These are phyloP conservation scores for Spinus olivaceus DNA, from an alignment of 2,797 vertebrate species.

Conservation along the genomic window DNA sequence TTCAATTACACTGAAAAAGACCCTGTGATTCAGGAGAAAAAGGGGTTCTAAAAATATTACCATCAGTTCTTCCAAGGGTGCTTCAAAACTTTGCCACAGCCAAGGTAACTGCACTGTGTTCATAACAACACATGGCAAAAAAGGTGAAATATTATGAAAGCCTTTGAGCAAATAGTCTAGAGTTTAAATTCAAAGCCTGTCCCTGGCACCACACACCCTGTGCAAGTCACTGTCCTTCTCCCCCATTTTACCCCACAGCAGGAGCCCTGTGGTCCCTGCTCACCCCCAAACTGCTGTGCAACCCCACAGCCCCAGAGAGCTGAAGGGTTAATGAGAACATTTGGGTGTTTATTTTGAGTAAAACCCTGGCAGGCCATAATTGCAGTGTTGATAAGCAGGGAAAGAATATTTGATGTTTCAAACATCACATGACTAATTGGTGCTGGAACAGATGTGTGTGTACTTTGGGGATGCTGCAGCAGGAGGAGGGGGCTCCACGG, in stretches of 20 bases:
- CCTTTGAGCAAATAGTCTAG: not conserved
- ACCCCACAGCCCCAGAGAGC: not conserved
- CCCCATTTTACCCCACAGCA: too few relatives aligned
- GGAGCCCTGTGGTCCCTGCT: not conserved
- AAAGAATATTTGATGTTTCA: conserved; percentile 61
- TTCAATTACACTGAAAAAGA: not conserved
- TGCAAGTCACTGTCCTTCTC: not conserved
- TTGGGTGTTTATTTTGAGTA: conserved; percentile 67
- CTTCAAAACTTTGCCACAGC: not conserved
- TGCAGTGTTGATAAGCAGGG: conserved; percentile 62
- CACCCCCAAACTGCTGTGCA: rapidly evolving
- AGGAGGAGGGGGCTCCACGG: not conserved
- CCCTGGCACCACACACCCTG: rapidly evolving
- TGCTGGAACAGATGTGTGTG: conserved; percentile 51
- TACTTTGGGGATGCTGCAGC: conserved; percentile 1
- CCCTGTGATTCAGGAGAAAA: rapidly evolving
- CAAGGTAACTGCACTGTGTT: not conserved
- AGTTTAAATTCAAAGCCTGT: not conserved
- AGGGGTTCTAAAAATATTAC: rapidly evolving
- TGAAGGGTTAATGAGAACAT: conserved; percentile 28
- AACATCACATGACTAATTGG: conserved; percentile 48
- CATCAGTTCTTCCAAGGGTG: not conserved
- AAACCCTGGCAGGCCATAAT: conserved; percentile 64
- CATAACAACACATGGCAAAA: rapidly evolving
- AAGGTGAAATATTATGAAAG: not conserved